Base-by-base conservation (phyloP, 2,113 vertebrate genomes). In the Brevimyrus niger region DNA sequence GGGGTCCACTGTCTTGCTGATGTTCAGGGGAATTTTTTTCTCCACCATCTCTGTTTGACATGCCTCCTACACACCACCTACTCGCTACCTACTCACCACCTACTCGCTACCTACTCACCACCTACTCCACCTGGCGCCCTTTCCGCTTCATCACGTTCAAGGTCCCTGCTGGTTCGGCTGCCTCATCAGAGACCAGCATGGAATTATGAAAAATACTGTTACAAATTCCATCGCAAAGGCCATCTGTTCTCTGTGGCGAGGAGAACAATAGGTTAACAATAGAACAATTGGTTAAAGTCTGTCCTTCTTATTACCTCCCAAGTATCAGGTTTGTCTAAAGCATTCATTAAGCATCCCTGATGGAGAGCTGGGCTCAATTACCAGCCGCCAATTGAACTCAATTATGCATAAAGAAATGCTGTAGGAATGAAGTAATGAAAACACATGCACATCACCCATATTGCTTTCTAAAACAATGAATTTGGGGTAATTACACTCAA, bases 401-500 rank as follows among this genome's bases (percentile, higher is more conserved):
- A 89, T 89, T 58, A 87, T 69, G 80, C 89, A 88, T 89, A 53
- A 90, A 53, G 84, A 88, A 89, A 90, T 91, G 48, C 85, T 85
- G 35, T 55, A 55, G 47, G 58, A 58, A 53, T 50, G 2, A 47
- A 35, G 27, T 50, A 42, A 61, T 89, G 87, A 88, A 88, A 65
- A 80, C 88, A 85, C 21, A 58, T 86, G 89, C 69, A 88, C 89
- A 51, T 89, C 87, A 82, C n/a, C 47, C 87, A 86, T 85, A 58
- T 42, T 90, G 89, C 87, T 90, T 87, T 86, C 35, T 87, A 89
- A 92, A 92, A 92, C 90, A 87, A 90, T 69, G 89, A 90, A 92
- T 91, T 84, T 89, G 86, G 50, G 87, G 85, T 90, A 85, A 88
- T 90, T 92, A 82, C 17, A 44, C 87, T 91, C 87, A 58, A 89